Conservation (phyloP, 2,113 vertebrate genomes). For the Girardinichthys multiradiatus region DNA sequence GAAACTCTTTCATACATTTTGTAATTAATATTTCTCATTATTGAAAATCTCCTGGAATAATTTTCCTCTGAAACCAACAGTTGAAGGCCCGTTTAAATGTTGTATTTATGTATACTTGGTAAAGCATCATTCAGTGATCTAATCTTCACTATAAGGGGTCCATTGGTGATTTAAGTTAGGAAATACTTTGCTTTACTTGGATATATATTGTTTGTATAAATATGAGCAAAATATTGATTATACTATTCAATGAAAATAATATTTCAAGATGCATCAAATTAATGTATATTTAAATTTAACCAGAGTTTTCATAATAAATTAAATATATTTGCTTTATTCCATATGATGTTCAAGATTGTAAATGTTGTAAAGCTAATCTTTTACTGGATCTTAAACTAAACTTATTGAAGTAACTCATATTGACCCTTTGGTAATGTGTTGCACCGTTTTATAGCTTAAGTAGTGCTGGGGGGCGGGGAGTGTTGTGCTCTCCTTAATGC, state of each 20-base stretch:
- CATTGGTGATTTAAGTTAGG: conserved; percentile 17
- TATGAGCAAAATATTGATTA: conserved; percentile 42
- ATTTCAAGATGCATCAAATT: conserved; percentile 21
- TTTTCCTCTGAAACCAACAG: conserved; percentile 64
- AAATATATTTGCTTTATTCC: conserved; percentile 23
- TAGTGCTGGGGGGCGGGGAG: conserved; percentile 55
- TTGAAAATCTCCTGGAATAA: conserved; percentile 15
- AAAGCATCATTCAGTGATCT: conserved; percentile 22
- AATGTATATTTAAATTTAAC: conserved; percentile 36
- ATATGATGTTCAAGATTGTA: conserved; percentile 14
- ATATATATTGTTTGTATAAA: conserved; percentile 43
- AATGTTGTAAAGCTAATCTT: conserved; percentile 14
- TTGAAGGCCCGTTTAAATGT: conserved; percentile 42
- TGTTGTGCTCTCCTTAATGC: conserved; percentile 60
- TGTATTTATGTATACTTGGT: conserved; percentile 20
- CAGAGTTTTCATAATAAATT: neutral
- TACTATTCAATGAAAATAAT: conserved; percentile 3
- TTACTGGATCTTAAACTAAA: conserved; percentile 15
- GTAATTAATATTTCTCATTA: neutral
- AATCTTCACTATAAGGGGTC: conserved; percentile 17
- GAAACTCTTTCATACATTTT: neutral
- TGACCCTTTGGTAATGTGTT: conserved; percentile 69
- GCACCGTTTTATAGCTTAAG: conserved; percentile 67
- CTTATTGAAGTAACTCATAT: conserved; percentile 52
- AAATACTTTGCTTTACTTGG: conserved; percentile 37